Base-by-base conservation (phyloP, 2,888 invertebrate genomes). In the Orthosia gothica region DNA sequence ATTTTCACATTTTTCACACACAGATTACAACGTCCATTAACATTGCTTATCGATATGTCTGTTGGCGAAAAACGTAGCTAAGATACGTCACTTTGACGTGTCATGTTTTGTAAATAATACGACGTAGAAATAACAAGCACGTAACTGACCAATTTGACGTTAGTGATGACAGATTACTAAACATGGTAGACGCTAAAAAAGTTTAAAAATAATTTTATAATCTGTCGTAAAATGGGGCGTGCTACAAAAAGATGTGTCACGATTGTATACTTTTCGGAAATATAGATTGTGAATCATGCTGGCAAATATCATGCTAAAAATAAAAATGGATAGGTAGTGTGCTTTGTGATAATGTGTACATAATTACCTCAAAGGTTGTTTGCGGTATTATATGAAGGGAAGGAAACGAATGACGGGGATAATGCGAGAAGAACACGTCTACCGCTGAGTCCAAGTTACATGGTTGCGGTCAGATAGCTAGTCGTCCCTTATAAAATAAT, bases 1-100 rank as follows among this genome's bases (percentile, higher is more conserved):
- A 66, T n/a, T 58, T 32, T 15, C 50, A 47, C 58, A 49, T 1
- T n/a, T 58, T 32, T 15, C 50, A 47, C 58, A 49, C 2, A 20
- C 13, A 13, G 50, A 67, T 75, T 52, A 67, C 1, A n/a, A 54
- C 32, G 23, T 40, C 13, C 3, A 23, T 59, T 16, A 58, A 58
- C 26, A 20, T 5, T 2, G 7, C 2, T 26, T 26, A 65, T 68
- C 59, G 76, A 76, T 75, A 75, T 40, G 12, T n/a, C n/a, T 59
- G 13, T 23, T 47, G 15, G 13, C 45, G 12, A 40, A 47, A 52
- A 59, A 59, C 59, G 47, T 59, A 18, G 32, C 0, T 20, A 7
- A 1, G 1, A 59, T 49, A 76, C 76, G 74, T 76, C 69, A 75
- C 13, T 23, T 54, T 59, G 59, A 49, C 40, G 76, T 65, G 20